Percentiles rank a stretch among this genome's conserved stretches.
Evolutionary conservation across 2,888 invertebrate genomes (phyloP).

Genomic region (Xylocampa areola): DNA sequence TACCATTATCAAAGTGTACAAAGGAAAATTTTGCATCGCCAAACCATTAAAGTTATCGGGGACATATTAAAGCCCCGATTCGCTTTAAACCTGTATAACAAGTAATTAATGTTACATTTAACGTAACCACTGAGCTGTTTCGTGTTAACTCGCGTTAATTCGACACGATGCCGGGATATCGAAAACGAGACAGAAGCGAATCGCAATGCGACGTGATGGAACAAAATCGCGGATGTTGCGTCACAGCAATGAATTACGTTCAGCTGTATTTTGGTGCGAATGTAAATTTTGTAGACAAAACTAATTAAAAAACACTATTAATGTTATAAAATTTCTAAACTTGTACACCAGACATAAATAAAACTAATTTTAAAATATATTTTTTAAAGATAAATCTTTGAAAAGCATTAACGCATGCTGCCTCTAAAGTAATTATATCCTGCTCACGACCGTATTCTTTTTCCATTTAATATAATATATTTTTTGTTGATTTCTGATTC

Average conservation of each 20-base stretch:
- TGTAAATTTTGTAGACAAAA: too few species aligned
- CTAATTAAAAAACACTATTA: too few species aligned
- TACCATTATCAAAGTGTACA: slow-evolving; percentile 25
- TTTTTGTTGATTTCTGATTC: too few species aligned
- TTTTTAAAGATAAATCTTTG: too few species aligned
- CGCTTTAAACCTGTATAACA: slow-evolving; percentile 50
- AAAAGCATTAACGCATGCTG: too few species aligned
- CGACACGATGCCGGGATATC: slow-evolving; percentile 25
- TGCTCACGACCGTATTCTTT: too few species aligned
- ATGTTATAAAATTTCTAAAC: too few species aligned
- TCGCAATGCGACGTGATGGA: slow-evolving; percentile 33
- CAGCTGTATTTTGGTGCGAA: slow-evolving; percentile 14
- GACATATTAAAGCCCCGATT: slow-evolving; percentile 48
- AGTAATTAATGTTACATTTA: slow-evolving; percentile 61
- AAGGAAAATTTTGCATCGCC: slow-evolving; percentile 42
- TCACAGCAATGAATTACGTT: slow-evolving; percentile 16
- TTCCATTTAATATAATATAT: too few species aligned
- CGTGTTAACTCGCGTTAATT: slow-evolving; percentile 55
- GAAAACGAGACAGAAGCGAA: slow-evolving; percentile 32
- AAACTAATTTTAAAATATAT: too few species aligned
- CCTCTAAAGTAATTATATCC: too few species aligned
- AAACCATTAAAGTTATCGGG: slow-evolving; percentile 53
- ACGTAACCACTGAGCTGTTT: slow-evolving; percentile 50
- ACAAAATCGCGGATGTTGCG: slow-evolving; percentile 28
- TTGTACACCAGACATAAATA: too few species aligned